Percentiles rank a stretch among this genome's conserved stretches.
These are phyloP conservation scores for Plectus sambesii DNA, from an alignment of 1,140 invertebrate species.

Conservation along the genomic window DNA sequence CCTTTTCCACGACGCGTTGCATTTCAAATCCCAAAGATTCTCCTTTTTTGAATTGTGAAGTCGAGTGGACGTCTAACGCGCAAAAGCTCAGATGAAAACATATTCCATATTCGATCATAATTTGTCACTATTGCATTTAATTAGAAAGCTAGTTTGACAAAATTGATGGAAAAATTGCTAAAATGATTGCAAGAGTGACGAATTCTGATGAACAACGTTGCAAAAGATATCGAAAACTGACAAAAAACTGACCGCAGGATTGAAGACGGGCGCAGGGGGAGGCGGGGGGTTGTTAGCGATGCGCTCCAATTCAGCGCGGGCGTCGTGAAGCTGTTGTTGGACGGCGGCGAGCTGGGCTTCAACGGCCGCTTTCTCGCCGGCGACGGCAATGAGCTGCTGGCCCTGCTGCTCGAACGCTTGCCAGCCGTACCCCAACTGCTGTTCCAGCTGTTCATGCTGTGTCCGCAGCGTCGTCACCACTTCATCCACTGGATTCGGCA, in stretches of 20 bases:
- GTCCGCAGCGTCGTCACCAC: conserved; percentile 26
- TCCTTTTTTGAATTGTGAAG: no score
- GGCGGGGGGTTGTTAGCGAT: no score
- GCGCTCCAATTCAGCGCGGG: conserved; percentile 1
- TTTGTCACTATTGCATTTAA: no score
- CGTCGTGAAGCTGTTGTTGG: background rate
- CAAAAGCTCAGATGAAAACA: no score
- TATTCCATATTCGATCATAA: no score
- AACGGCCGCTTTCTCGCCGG: conserved; percentile 9
- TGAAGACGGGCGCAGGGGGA: conserved; percentile 1
- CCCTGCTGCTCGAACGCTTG: conserved; percentile 36
- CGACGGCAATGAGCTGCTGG: conserved; percentile 13
- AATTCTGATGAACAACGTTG: no score
- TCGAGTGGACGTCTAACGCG: no score
- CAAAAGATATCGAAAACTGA: conserved; percentile 3
- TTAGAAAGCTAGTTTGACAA: no score
- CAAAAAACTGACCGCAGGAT: background rate
- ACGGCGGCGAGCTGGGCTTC: conserved; percentile 1
- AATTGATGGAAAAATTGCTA: no score
- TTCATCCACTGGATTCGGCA: conserved; percentile 31
- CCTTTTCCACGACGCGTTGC: no score
- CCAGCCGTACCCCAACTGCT: conserved; percentile 38
- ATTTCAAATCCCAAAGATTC: no score
- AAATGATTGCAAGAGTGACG: no score
- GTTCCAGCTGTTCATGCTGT: conserved; percentile 28